These are phyloP conservation scores for Hydrolagus affinis DNA, from an alignment of 2,113 vertebrate genomes.

Conservation along the genomic window DNA sequence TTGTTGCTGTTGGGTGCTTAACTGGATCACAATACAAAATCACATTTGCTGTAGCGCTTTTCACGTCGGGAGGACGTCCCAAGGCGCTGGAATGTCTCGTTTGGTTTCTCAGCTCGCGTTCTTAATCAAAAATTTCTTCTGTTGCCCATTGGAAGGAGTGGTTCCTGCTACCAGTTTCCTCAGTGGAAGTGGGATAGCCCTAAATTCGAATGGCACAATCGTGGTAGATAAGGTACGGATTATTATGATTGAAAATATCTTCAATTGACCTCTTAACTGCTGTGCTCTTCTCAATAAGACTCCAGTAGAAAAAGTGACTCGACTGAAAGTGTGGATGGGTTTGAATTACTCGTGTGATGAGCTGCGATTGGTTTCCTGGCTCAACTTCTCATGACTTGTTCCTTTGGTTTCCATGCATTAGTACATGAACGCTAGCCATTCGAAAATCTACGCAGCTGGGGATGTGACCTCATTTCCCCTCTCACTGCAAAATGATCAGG, in stretches of 20 bases:
- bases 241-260: background rate
- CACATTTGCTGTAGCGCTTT: no score
- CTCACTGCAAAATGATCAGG: constrained; percentile 45
- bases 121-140: background rate
- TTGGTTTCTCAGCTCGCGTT: background rate
- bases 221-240: constrained; percentile 68
- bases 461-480: constrained; percentile 74
- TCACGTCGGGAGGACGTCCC: no score
- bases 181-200: constrained; percentile 51
- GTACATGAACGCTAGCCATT: constrained; percentile 70
- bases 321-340: background rate
- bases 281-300: background rate
- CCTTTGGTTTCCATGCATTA: constrained; percentile 38
- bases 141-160: constrained; percentile 51
- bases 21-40: background rate
- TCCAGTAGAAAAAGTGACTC: background rate
- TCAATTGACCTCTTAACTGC: background rate
- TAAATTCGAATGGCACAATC: constrained; percentile 55
- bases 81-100: no score
- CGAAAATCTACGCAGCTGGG: constrained; percentile 66
- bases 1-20: background rate
- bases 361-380: background rate
- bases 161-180: constrained; percentile 63
- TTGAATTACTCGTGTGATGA: background rate
- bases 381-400: background rate